Evolutionary conservation across 2,888 invertebrate species (phyloP), one percentile per base, ranked within the genome.

Genomic region (Spilarctia lutea): DNA sequence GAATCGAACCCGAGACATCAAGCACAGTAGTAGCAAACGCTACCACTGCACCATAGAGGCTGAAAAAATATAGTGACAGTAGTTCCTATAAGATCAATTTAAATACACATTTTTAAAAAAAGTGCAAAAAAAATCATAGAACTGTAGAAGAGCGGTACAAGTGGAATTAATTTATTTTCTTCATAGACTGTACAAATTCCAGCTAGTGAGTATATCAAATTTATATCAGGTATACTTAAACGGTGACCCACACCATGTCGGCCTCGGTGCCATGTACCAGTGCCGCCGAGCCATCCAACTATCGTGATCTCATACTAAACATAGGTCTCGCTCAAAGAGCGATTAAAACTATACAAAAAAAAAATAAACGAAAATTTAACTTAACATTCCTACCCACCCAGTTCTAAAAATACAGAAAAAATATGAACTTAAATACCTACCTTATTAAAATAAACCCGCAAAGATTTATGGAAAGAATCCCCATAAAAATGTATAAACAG

Each of bases 401-500:
- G 18, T 63, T 63, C 7, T 27, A 63, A 18, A 63, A 18, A 27
- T 30, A 30, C 4, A 63, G 13, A 18, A 63, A 63, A 18, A 30
- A 30, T 0, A 8, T 68, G 13, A 30, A 48, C 11, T 30, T 20
- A 3, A 1, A 20, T 45, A 27, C 20, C 18, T 27, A 68, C 16
- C 20, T 48, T 30, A 52, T 56, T 52, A 69, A 69, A 68, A 24
- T 52, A n/a, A 48, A 33, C 13, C 52, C 8, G 33, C 8, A 35
- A 67, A 68, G 30, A 33, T 39, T 65, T 20, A 67, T 39, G 65
- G 56, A 76, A 66, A 73, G 56, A 78, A 66, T 69, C 20, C 72
- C 73, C 76, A 45, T 75, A 71, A 71, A 56, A 67, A 74, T 66
- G 24, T 73, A 75, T 72, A 63, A 75, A 81, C 65, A 39, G 30